A percentile compares a stretch with the other conserved stretches of the same genome.
These are phyloP conservation scores for Arion vulgaris DNA, from an alignment of 1,140 invertebrate species.

Conservation along the genomic window DNA sequence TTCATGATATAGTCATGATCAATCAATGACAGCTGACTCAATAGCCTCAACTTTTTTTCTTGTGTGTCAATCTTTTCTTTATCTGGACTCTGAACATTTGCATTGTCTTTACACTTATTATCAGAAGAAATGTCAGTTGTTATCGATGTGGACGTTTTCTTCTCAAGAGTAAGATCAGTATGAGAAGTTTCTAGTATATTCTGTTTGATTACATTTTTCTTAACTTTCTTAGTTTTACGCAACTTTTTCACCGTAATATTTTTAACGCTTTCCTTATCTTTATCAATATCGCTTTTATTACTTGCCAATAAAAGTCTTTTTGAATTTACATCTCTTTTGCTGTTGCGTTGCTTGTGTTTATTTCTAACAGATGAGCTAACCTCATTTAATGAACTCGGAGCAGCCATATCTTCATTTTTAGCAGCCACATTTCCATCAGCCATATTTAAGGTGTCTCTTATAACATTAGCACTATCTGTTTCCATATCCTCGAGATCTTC, in stretches of 20 bases:
- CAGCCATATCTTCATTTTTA: too few species aligned
- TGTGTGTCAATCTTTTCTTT: background rate
- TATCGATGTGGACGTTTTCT: background rate
- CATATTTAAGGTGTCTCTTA: too few species aligned
- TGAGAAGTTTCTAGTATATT: background rate
- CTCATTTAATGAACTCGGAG: too few species aligned
- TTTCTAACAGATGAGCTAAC: background rate
- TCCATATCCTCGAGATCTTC: too few species aligned
- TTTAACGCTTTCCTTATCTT: background rate
- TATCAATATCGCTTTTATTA: background rate
- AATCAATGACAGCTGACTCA: background rate
- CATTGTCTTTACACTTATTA: background rate
- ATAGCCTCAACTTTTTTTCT: background rate
- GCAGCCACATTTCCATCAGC: too few species aligned
- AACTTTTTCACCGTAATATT: background rate
- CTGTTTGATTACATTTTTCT: background rate
- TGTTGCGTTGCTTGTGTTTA: background rate
- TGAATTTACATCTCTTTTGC: background rate
- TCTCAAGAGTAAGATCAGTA: background rate
- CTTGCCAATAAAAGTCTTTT: background rate
- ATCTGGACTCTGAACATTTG: background rate
- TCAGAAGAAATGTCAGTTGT: background rate
- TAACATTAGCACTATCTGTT: too few species aligned
- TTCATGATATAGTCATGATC: background rate
- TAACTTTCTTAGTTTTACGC: background rate